These are phyloP conservation scores for Iselma pallidipennis DNA, from an alignment of 2,888 invertebrate species.

Conservation along the genomic window DNA sequence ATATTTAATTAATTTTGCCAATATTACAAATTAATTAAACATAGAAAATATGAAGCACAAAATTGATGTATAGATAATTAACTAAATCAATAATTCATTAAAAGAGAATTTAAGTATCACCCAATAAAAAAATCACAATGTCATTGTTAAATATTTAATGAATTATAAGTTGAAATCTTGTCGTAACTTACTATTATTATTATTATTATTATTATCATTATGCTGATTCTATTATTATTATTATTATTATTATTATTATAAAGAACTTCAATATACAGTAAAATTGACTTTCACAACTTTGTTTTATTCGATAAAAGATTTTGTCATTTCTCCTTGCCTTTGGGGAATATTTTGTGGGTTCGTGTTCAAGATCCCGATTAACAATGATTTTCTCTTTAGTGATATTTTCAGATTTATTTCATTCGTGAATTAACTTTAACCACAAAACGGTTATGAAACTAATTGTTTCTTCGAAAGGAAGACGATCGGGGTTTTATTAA, in stretches of 20 bases:
- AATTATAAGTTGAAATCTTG: slow-evolving; percentile 38
- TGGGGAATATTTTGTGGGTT: neutral
- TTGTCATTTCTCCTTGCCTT: neutral
- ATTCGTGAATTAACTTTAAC: neutral
- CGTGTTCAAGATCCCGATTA: neutral
- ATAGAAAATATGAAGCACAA: neutral
- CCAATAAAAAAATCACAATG: slow-evolving; percentile 40
- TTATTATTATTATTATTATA: neutral
- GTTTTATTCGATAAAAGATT: neutral
- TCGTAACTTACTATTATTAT: slow-evolving; percentile 10
- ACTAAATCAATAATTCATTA: neutral
- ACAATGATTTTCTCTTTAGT: neutral
- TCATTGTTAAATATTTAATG: slow-evolving; percentile 40
- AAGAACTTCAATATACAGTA: neutral
- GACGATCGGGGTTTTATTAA: too few relatives aligned
- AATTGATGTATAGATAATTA: neutral
- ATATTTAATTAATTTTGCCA: neutral
- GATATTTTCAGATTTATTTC: neutral
- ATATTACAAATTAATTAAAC: neutral
- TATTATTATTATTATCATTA: neutral
- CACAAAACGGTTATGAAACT: too few relatives aligned
- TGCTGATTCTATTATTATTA: neutral
- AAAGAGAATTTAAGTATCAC: slow-evolving; percentile 32
- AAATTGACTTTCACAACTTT: neutral
- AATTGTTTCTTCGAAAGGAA: too few relatives aligned